Evolutionary conservation across 2,888 invertebrate species (phyloP).

Genomic region (Aelia acuminata): DNA sequence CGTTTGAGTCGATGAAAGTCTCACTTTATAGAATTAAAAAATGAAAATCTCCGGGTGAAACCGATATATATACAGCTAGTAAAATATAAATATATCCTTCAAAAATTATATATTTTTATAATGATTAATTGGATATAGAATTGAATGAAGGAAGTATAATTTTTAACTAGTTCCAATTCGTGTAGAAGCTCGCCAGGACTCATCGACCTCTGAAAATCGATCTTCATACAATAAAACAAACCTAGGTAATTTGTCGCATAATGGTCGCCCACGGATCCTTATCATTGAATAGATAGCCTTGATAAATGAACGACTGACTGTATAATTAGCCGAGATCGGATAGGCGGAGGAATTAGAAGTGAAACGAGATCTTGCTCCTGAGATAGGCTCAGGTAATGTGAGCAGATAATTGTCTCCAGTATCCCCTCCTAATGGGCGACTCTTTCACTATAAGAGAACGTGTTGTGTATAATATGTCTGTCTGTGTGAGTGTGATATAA

Average conservation of each 20-base stretch:
- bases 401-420: background rate
- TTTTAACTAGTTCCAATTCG: too few relatives aligned
- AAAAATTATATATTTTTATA: too few relatives aligned
- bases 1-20: too few relatives aligned
- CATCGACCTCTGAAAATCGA: background rate
- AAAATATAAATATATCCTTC: too few relatives aligned
- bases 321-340: background rate
- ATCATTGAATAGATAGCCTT: background rate
- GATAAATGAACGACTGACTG: background rate
- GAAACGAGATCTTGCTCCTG: background rate
- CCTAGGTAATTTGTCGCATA: background rate
- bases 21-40: too few relatives aligned
- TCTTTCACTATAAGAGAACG: background rate
- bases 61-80: too few relatives aligned
- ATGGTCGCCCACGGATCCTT: background rate
- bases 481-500: background rate
- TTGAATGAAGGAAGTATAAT: too few relatives aligned
- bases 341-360: background rate
- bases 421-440: background rate
- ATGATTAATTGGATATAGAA: too few relatives aligned
- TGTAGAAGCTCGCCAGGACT: background rate
- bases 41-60: too few relatives aligned
- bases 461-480: background rate
- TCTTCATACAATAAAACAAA: background rate
- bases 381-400: background rate